A percentile compares a stretch with the other conserved stretches of the same genome.
Evolutionary conservation across 2,888 invertebrate species (phyloP).

Genomic region (Metallyticus violacea): DNA sequence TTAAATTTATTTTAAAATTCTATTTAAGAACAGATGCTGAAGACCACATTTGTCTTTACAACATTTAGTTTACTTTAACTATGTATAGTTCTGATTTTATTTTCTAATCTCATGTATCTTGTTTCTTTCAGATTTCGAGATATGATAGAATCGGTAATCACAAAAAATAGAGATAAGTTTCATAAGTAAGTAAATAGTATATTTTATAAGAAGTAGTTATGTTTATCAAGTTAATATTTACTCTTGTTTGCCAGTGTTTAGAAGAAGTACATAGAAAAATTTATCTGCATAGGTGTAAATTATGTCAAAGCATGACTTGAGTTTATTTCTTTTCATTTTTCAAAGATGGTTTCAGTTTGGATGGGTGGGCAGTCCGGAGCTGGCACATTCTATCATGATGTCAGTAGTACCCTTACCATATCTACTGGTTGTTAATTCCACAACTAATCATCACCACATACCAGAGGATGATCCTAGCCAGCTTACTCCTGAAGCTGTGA

Average conservation of each 20-base stretch:
- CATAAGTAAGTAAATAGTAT: constrained; percentile 23
- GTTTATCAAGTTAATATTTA: too few relatives aligned
- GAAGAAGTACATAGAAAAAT: too few relatives aligned
- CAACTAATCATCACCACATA: constrained; percentile 88
- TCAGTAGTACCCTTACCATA: constrained; percentile 78
- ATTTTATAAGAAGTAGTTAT: background rate
- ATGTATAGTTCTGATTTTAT: too few relatives aligned
- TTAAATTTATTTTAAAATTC: too few relatives aligned
- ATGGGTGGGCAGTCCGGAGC: constrained; percentile 86
- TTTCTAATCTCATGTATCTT: too few relatives aligned
- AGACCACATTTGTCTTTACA: too few relatives aligned
- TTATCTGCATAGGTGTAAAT: too few relatives aligned
- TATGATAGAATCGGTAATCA: constrained; percentile 78
- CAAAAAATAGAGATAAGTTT: constrained; percentile 67
- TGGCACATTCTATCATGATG: constrained; percentile 94
- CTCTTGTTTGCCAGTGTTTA: too few relatives aligned
- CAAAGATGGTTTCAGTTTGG: constrained; percentile 77
- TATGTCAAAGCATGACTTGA: background rate
- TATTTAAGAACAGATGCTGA: too few relatives aligned
- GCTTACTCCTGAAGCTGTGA: constrained; percentile 75
- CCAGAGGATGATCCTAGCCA: constrained; percentile 80
- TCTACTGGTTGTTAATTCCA: constrained; percentile 86
- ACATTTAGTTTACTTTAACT: too few relatives aligned
- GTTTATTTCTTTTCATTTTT: background rate
- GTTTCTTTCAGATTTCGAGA: constrained; percentile 60